Percentiles rank a stretch among this genome's conserved stretches.
Evolutionary conservation across 2,888 invertebrate genomes (phyloP).

Genomic region (Spodoptera littoralis): DNA sequence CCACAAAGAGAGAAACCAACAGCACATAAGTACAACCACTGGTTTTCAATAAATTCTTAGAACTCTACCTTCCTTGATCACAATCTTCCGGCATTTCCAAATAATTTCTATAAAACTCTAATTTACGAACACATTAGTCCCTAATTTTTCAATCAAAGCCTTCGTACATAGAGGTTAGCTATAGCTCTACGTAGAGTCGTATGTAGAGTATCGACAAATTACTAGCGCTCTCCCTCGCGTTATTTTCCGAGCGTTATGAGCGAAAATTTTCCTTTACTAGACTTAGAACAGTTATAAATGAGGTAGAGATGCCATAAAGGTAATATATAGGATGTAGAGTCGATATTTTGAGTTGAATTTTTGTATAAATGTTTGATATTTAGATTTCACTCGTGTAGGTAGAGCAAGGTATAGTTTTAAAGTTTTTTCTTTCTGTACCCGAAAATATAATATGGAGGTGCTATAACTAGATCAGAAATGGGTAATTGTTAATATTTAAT

Average conservation of each 20-base stretch:
- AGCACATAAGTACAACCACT: no score
- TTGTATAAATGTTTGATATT: not conserved
- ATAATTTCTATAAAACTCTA: slow-evolving; percentile 34
- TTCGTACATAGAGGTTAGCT: slow-evolving; percentile 28
- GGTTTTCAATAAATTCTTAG: no score
- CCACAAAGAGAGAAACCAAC: no score
- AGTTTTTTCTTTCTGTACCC: no score
- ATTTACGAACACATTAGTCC: slow-evolving; percentile 49
- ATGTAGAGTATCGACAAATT: slow-evolving; percentile 71
- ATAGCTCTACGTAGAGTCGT: slow-evolving; percentile 31
- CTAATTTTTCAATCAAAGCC: slow-evolving; percentile 58
- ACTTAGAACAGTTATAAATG: slow-evolving; percentile 58
- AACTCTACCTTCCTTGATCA: no score
- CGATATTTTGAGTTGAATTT: slow-evolving; percentile 12
- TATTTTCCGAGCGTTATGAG: slow-evolving; percentile 72
- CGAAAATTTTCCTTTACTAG: slow-evolving; percentile 67
- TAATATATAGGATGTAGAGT: slow-evolving; percentile 36
- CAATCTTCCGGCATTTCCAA: not conserved
- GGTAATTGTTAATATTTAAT: no score
- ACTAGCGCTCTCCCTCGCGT: slow-evolving; percentile 67
- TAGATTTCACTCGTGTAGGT: no score
- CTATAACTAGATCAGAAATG: no score
- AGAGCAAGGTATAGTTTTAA: no score
- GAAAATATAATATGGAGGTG: no score
- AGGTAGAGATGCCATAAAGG: slow-evolving; percentile 59